A percentile compares a stretch with the other conserved stretches of the same genome.
Conservation (phyloP, 2,113 vertebrate species). For the Siniperca chuatsi region DNA sequence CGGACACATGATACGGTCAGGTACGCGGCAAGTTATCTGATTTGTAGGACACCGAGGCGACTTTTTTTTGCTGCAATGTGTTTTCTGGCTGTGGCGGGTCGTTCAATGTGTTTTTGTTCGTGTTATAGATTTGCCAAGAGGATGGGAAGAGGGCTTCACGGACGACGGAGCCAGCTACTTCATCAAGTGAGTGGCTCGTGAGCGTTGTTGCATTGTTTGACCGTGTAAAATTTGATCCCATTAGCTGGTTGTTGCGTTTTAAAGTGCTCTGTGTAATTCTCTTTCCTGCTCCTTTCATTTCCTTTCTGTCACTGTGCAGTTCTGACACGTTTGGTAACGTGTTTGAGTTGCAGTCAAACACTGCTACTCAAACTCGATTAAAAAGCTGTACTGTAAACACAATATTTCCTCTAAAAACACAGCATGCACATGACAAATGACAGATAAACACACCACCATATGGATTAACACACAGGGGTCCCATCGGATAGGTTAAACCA, state of each 20-base stretch:
- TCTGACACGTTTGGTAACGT: constrained; percentile 11
- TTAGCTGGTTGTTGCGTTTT: not conserved
- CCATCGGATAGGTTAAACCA: constrained; percentile 64
- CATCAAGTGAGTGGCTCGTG: constrained; percentile 92
- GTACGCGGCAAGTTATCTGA: constrained; percentile 80
- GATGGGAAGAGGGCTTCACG: constrained; percentile 98
- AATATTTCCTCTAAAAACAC: not conserved
- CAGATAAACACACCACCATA: constrained; percentile 27
- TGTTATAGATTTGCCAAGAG: constrained; percentile 91
- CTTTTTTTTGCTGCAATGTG: constrained; percentile 51
- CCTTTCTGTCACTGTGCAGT: constrained; percentile 6
- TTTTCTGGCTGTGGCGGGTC: constrained; percentile 27
- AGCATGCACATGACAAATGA: constrained; percentile 14
- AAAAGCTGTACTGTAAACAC: not conserved
- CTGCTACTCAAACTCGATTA: not conserved
- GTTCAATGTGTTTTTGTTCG: constrained; percentile 39
- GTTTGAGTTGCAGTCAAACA: not conserved
- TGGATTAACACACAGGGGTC: constrained; percentile 53
- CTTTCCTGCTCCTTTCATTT: not conserved
- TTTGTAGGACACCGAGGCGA: constrained; percentile 20
- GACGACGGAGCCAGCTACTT: constrained; percentile 98
- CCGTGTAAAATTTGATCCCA: constrained; percentile 17
- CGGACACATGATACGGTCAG: constrained; percentile 98
- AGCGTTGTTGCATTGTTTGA: constrained; percentile 39
- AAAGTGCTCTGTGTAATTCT: constrained; percentile 10